Conservation (phyloP, 2,797 vertebrate species). For the Premnoplex brunnescens region DNA sequence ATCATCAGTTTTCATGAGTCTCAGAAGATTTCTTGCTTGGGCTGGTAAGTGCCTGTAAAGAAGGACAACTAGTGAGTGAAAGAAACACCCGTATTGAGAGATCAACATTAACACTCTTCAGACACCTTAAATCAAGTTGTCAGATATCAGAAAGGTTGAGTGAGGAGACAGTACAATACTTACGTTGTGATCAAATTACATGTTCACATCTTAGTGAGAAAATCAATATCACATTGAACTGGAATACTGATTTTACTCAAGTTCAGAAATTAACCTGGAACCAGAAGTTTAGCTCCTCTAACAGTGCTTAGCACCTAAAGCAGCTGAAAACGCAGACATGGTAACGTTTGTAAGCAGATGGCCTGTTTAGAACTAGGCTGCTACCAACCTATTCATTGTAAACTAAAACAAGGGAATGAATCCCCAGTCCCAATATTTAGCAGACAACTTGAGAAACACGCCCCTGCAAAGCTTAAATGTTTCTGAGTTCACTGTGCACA, state of each 20-base stretch:
- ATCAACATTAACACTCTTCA: not conserved
- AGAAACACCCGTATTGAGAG: not conserved
- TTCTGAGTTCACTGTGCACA: not conserved
- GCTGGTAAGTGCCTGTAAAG: conserved; percentile 79
- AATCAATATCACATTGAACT: not conserved
- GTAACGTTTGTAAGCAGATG: not conserved
- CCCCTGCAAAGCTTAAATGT: not conserved
- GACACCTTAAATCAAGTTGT: not conserved
- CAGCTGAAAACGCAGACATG: not conserved
- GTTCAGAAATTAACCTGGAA: not conserved
- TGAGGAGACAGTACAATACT: not conserved
- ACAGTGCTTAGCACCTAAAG: not conserved
- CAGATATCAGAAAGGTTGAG: not conserved
- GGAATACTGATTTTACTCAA: not conserved
- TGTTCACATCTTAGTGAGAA: not conserved
- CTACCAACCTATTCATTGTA: not conserved
- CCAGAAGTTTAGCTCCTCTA: not conserved
- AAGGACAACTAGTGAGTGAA: not conserved
- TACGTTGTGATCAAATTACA: not conserved
- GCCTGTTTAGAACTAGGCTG: not conserved
- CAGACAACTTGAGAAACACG: not conserved
- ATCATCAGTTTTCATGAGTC: conserved; percentile 83
- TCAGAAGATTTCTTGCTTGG: conserved; percentile 81
- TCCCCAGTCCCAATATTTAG: not conserved
- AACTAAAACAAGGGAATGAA: not conserved